phyloP scores from a whole-genome alignment of 1,140 invertebrate genomes.

The Dreissena polymorpha region DNA sequence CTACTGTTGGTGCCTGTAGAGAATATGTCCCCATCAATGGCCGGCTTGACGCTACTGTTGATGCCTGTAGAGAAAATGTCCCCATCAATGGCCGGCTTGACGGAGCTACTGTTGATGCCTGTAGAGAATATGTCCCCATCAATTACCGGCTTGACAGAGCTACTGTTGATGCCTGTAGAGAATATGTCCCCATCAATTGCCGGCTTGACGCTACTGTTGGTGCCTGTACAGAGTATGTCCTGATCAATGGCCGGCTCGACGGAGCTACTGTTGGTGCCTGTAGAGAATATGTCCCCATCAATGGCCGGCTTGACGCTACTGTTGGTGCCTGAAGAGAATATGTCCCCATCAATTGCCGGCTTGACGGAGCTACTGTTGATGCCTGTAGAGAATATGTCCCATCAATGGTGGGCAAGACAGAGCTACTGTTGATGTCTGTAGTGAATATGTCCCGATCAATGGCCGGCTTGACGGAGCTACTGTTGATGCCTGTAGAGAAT shows the following conservation, averaged over 20 bases:
- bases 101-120: neutral
- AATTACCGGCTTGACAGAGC: neutral
- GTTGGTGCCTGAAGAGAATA: no score
- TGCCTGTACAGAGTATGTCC: neutral
- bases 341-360: constrained; percentile 37
- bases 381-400: constrained; percentile 54
- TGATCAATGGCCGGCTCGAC: constrained; percentile 19
- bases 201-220: no score
- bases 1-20: constrained; percentile 20
- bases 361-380: no score
- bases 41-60: no score
- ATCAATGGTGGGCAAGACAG: neutral
- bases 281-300: constrained; percentile 57
- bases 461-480: neutral
- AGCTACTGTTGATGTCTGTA: neutral
- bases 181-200: constrained; percentile 56
- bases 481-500: constrained; percentile 29
- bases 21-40: constrained; percentile 57
- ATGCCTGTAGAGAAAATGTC: constrained; percentile 52
- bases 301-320: neutral
- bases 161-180: constrained; percentile 3
- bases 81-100: constrained; percentile 24
- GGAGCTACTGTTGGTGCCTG: constrained; percentile 10
- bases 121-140: constrained; percentile 57
- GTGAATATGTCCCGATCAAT: constrained; percentile 58